A percentile compares a stretch with the other conserved stretches of the same genome.
Evolutionary conservation across 2,797 vertebrate genomes (phyloP).

Genomic region (Muscicapa comitata): DNA sequence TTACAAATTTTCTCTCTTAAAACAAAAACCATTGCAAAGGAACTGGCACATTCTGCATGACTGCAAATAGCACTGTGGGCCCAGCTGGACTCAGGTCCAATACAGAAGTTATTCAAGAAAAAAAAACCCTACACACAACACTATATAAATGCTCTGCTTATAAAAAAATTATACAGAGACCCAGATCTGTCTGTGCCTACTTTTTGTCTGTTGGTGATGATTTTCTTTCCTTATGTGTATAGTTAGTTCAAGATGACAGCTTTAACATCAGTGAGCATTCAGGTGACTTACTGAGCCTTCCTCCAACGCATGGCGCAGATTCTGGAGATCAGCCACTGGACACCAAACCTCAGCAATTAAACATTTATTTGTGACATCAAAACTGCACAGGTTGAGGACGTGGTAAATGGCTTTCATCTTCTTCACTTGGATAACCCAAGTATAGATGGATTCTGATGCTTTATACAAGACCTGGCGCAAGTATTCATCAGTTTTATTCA

Average conservation of each 20-base stretch:
- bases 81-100: not conserved
- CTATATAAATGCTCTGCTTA: not conserved
- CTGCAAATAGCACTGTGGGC: not conserved
- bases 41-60: not conserved
- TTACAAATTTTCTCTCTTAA: not conserved
- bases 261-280: not conserved
- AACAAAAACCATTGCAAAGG: not conserved
- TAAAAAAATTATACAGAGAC: not conserved
- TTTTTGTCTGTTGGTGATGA: not conserved
- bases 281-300: conserved; percentile 89
- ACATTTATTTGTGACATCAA: conserved; percentile 97
- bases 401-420: conserved; percentile 99
- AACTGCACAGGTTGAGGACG: conserved; percentile 95
- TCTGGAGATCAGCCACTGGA: conserved; percentile 86
- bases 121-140: not conserved
- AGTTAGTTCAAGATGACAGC: not conserved
- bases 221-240: not conserved
- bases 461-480: conserved; percentile 91
- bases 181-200: not conserved
- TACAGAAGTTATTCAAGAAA: not conserved
- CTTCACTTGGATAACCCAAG: conserved; percentile 89
- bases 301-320: conserved; percentile 86
- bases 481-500: conserved; percentile 94
- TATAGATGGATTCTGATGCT: conserved; percentile 88
- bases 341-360: conserved; percentile 98